Evolutionary conservation across 1,140 invertebrate genomes (phyloP).

Genomic region (Zaprionus vittiger): DNA sequence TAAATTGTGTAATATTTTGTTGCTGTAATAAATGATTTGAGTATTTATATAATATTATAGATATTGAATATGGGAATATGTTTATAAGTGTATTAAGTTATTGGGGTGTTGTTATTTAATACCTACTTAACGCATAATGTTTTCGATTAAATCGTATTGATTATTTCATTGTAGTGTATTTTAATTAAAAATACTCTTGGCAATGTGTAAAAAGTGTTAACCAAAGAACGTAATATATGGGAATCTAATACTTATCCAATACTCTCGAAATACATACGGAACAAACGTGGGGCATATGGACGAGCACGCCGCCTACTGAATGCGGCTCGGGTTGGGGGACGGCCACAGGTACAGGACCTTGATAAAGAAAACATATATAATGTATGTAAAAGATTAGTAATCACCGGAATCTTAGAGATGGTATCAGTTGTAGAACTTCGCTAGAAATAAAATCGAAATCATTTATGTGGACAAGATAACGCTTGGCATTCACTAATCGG

Average conservation of each 20-base stretch:
- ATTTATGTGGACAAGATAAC: conserved; percentile 73
- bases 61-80: conserved; percentile 21
- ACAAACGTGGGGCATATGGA: conserved; percentile 95
- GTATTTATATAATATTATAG: conserved; percentile 58
- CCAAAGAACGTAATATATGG: conserved; percentile 65
- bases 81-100: conserved; percentile 37
- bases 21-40: conserved; percentile 66
- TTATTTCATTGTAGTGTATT: conserved; percentile 15
- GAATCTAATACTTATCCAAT: conserved; percentile 24
- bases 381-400: conserved; percentile 50
- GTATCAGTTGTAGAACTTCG: conserved; percentile 47
- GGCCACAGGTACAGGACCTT: conserved; percentile 84
- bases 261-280: conserved; percentile 85
- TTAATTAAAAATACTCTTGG: conserved; percentile 43
- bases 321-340: conserved; percentile 87
- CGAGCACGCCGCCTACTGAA: conserved; percentile 92
- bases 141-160: conserved; percentile 30
- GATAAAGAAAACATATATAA: conserved; percentile 51
- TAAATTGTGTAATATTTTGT: conserved; percentile 55
- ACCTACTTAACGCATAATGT: conserved; percentile 74
- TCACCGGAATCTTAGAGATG: background rate
- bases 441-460: conserved; percentile 66
- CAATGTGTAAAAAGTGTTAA: conserved; percentile 57
- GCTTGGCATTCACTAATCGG: conserved; percentile 73
- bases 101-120: conserved; percentile 54